A percentile compares a stretch with the other conserved stretches of the same genome.
Evolutionary conservation across 2,113 vertebrate genomes (phyloP).

Genomic region (Nerophis ophidion): DNA sequence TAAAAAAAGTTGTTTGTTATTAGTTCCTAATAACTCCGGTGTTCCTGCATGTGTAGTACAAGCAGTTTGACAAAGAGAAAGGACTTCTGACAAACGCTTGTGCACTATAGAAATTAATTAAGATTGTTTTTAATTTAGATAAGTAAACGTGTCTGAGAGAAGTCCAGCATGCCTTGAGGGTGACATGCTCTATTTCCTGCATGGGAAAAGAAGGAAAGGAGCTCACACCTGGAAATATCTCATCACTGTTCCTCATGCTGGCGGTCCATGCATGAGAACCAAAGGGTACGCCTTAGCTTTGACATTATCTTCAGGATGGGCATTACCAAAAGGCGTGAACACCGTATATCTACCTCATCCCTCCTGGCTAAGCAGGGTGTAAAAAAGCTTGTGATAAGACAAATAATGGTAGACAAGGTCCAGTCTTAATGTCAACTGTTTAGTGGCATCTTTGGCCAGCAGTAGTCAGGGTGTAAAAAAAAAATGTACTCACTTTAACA

Average conservation of each 20-base stretch:
- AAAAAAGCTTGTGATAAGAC: slow-evolving; percentile 49
- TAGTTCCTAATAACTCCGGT: too few relatives aligned
- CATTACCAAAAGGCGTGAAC: slow-evolving; percentile 56
- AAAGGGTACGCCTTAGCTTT: slow-evolving; percentile 22
- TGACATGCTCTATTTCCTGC: slow-evolving; percentile 6
- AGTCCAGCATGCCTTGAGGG: too few relatives aligned
- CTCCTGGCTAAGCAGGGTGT: slow-evolving; percentile 47
- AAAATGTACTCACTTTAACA: too few relatives aligned
- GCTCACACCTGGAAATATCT: slow-evolving; percentile 51
- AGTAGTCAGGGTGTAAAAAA: too few relatives aligned
- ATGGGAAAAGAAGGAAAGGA: slow-evolving; percentile 24
- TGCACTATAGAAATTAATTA: too few relatives aligned
- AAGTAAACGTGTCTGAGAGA: too few relatives aligned
- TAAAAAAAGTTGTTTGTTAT: too few relatives aligned
- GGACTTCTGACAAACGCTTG: too few relatives aligned
- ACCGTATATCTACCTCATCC: slow-evolving; percentile 23
- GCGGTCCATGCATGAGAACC: slow-evolving; percentile 42
- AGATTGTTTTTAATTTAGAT: too few relatives aligned
- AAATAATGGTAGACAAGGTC: slow-evolving; percentile 15
- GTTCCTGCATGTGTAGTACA: too few relatives aligned
- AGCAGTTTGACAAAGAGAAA: too few relatives aligned
- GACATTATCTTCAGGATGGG: slow-evolving; percentile 65
- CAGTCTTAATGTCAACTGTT: slow-evolving; percentile 28
- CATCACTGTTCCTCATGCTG: slow-evolving; percentile 32
- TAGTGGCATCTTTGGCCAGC: slow-evolving; percentile 7